Evolutionary conservation across 2,888 invertebrate genomes (phyloP).

Genomic region (Aelia acuminata): DNA sequence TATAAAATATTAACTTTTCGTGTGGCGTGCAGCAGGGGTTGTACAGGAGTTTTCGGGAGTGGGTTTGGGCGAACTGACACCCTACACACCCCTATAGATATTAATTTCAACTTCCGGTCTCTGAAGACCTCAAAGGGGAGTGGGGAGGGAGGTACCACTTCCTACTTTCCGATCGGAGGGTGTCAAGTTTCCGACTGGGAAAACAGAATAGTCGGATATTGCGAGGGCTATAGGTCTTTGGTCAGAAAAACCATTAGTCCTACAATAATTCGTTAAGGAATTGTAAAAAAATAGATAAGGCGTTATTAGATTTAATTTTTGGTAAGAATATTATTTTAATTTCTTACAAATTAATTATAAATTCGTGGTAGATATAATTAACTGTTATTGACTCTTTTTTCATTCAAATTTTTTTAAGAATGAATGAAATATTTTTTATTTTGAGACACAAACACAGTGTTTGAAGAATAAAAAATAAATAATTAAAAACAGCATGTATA

Average conservation of each 20-base stretch:
- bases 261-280: neutral
- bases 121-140: constrained; percentile 15
- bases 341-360: too few species aligned
- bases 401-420: too few species aligned
- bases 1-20: neutral
- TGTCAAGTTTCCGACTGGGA: neutral
- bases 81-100: constrained; percentile 54
- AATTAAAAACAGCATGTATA: too few species aligned
- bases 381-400: too few species aligned
- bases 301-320: neutral
- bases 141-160: constrained; percentile 1
- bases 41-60: neutral
- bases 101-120: constrained; percentile 53
- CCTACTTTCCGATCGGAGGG: constrained; percentile 10
- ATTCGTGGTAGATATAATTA: too few species aligned
- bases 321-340: too few species aligned
- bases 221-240: neutral
- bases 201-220: constrained; percentile 10
- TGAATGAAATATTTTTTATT: too few species aligned
- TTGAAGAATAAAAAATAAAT: too few species aligned
- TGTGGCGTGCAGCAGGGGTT: neutral
- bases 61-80: constrained; percentile 2
- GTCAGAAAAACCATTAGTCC: neutral
- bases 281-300: neutral
- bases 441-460: too few species aligned